These are phyloP conservation scores for Tupaia chinensis DNA, from an alignment of 2,113 vertebrate genomes.

Conservation along the genomic window DNA sequence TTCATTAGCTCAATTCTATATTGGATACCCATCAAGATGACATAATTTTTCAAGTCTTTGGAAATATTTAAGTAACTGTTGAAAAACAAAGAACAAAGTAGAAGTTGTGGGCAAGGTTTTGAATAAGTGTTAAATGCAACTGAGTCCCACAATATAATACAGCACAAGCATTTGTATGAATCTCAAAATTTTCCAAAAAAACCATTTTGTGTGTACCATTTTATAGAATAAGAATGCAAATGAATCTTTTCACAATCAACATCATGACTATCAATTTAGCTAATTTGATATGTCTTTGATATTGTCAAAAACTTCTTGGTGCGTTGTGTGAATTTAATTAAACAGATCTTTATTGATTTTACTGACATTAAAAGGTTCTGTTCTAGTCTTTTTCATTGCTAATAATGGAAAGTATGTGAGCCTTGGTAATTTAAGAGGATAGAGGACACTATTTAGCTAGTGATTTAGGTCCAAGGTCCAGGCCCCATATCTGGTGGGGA, in stretches of 20 bases:
- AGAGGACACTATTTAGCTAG: no score
- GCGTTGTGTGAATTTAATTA: neutral
- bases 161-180: neutral
- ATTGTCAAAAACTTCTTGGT: neutral
- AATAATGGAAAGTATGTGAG: no score
- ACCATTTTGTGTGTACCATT: neutral
- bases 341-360: constrained; percentile 5
- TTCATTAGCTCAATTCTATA: constrained; percentile 32
- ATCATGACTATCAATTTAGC: constrained; percentile 10
- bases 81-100: neutral
- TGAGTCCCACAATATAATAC: neutral
- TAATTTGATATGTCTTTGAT: constrained; percentile 43
- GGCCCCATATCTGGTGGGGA: no score
- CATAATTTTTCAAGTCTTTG: constrained; percentile 6
- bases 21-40: neutral
- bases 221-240: neutral
- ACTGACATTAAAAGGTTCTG: neutral
- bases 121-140: neutral
- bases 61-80: neutral
- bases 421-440: no score
- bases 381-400: no score
- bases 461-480: no score
- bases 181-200: constrained; percentile 5
- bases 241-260: neutral
- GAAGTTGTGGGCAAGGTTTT: constrained; percentile 1